These are phyloP conservation scores for Neosilurus mollespiculum DNA, from an alignment of 2,797 vertebrate genomes.

Conservation along the genomic window DNA sequence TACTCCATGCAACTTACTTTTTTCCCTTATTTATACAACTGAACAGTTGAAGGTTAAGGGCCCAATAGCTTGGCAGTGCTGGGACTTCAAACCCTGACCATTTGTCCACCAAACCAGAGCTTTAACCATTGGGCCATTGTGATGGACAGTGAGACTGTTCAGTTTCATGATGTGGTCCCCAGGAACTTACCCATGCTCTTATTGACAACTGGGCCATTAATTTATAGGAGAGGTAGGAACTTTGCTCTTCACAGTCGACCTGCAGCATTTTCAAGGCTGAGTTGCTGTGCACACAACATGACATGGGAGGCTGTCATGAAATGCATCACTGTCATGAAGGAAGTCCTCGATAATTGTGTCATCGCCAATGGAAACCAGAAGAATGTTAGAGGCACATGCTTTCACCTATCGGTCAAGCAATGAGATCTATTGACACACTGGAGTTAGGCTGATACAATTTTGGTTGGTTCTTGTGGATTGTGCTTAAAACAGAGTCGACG, in stretches of 20 bases:
- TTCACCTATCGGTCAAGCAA: neutral
- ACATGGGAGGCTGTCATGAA: neutral
- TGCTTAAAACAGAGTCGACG: neutral
- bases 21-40: too few relatives aligned
- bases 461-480: neutral
- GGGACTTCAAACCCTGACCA: too few relatives aligned
- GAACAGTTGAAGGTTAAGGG: too few relatives aligned
- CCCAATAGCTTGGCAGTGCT: too few relatives aligned
- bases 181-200: neutral
- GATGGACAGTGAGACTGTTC: too few relatives aligned
- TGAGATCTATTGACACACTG: neutral
- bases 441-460: neutral
- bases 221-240: constrained; percentile 5
- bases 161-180: neutral
- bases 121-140: too few relatives aligned
- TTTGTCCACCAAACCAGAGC: too few relatives aligned
- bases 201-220: neutral
- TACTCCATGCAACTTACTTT: too few relatives aligned
- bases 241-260: neutral
- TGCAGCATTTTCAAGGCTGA: neutral
- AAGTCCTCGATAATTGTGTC: constrained; percentile 7
- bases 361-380: constrained; percentile 2
- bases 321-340: neutral
- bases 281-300: neutral
- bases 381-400: neutral